Evolutionary conservation across 2,888 invertebrate species (phyloP), one percentile per base, ranked within the genome.

Genomic region (Adineta ricciae): DNA sequence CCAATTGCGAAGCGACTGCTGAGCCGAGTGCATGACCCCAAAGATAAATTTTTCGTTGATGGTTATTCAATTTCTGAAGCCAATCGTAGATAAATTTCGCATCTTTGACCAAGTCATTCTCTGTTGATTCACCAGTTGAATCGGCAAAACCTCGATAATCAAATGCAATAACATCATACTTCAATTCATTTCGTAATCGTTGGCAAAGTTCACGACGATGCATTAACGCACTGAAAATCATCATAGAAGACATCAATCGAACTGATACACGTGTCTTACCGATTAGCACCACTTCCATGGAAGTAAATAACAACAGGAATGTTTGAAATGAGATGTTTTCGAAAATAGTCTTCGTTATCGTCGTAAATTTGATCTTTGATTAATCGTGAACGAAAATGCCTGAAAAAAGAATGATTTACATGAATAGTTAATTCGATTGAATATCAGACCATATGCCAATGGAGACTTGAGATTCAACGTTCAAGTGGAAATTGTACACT

Each of bases 131-230:
- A 2, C 85, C 85, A 50, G 83, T 83, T 46, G 85, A 85, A 72
- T 85, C 85, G 5, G 83, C 85, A 78, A 64, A 85, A 46, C 85
- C 85, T 32, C 85, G 50, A 41, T 85, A 85, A 84, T 85, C 85
- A 50, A 83, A 83, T n/a, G 83, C 83, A 52, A 85, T 78, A 11
- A 85, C 24, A 32, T 84, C 50, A 46, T 82, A 84, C 24, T 83
- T 83, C n/a, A 85, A 73, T 41, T 73, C 27, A 50, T 78, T 9
- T 14, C 64, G 41, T 46, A 84, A 82, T 83, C 56, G 83, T 50
- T 64, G 27, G 32, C 85, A 85, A 14, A 85, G 32, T 32, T 85
- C 36, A 73, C 73, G 73, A 24, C 73, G 73, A 38, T 7, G 36
- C 2, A 36, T 38, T 38, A 38, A 38, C 24, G 73, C 16, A 38